phyloP scores from a whole-genome alignment of 2,888 invertebrate species.

The Ectemnius continuus region DNA sequence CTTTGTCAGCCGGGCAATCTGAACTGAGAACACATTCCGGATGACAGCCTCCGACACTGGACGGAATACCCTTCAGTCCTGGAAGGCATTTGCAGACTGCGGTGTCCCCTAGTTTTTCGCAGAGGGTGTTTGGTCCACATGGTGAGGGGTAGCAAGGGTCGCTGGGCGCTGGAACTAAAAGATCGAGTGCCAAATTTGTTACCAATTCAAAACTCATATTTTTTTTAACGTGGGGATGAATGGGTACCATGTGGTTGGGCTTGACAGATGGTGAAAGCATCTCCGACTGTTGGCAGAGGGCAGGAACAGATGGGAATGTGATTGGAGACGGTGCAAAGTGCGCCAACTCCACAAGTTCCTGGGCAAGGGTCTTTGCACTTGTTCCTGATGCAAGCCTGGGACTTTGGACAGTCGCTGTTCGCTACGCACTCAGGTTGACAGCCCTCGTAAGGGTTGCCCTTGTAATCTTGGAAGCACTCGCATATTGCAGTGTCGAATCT shows the following conservation, averaged over 20 bases:
- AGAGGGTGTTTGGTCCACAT: constrained; percentile 79
- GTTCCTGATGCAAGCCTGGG: constrained; percentile 83
- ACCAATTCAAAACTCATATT: background rate
- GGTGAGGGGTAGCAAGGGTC: constrained; percentile 79
- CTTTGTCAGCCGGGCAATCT: constrained; percentile 89
- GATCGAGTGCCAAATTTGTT: constrained; percentile 23
- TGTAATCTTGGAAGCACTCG: constrained; percentile 84
- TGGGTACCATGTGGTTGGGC: constrained; percentile 65
- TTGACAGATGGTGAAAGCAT: constrained; percentile 85
- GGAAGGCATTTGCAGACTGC: constrained; percentile 78
- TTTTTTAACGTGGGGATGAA: background rate
- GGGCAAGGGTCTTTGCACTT: constrained; percentile 87
- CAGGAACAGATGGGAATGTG: constrained; percentile 89
- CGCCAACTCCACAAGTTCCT: constrained; percentile 87
- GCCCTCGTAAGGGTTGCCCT: constrained; percentile 82
- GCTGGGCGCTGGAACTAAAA: constrained; percentile 60
- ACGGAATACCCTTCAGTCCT: constrained; percentile 76
- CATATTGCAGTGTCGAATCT: constrained; percentile 84
- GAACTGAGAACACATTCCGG: constrained; percentile 80
- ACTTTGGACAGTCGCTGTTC: constrained; percentile 84
- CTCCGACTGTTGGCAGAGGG: constrained; percentile 83
- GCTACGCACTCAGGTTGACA: constrained; percentile 87
- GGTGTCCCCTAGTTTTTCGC: constrained; percentile 75
- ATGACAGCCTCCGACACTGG: constrained; percentile 78
- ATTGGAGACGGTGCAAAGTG: constrained; percentile 84